Evolutionary conservation across 1,140 invertebrate species (phyloP).

Genomic region (Atopsyche davidsoni): DNA sequence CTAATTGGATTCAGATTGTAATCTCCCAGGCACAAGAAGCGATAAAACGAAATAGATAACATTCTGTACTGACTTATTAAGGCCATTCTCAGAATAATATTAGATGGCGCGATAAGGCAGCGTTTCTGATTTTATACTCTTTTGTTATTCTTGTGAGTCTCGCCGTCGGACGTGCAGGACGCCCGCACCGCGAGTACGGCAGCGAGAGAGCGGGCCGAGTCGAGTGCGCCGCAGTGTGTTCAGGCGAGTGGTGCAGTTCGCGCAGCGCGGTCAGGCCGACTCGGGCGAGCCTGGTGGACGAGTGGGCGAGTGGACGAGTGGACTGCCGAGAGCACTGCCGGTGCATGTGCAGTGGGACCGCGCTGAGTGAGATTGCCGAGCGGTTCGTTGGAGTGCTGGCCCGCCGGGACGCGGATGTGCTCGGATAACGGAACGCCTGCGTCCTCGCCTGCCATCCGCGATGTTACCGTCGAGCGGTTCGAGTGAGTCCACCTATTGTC

Average conservation of each 20-base stretch:
- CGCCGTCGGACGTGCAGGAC: conserved; percentile 7
- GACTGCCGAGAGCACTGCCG: not conserved
- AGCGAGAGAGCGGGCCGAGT: not conserved
- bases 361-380: not conserved
- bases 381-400: too few species aligned
- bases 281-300: not conserved
- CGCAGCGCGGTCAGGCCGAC: too few species aligned
- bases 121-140: conserved; percentile 30
- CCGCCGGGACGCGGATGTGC: too few species aligned
- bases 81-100: conserved; percentile 54
- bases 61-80: conserved; percentile 54
- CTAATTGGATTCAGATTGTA: conserved; percentile 51
- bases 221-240: not conserved
- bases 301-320: not conserved
- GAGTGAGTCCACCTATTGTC: too few species aligned
- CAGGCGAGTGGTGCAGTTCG: too few species aligned
- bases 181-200: not conserved
- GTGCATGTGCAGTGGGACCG: not conserved
- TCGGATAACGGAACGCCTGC: too few species aligned
- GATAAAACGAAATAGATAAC: conserved; percentile 53
- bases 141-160: conserved; percentile 23
- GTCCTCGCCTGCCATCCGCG: too few species aligned
- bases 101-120: conserved; percentile 46
- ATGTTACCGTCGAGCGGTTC: too few species aligned
- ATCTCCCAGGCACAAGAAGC: conserved; percentile 35